These are phyloP conservation scores for Oreonectes daqikongensis DNA, from an alignment of 2,797 vertebrate species.

Conservation along the genomic window DNA sequence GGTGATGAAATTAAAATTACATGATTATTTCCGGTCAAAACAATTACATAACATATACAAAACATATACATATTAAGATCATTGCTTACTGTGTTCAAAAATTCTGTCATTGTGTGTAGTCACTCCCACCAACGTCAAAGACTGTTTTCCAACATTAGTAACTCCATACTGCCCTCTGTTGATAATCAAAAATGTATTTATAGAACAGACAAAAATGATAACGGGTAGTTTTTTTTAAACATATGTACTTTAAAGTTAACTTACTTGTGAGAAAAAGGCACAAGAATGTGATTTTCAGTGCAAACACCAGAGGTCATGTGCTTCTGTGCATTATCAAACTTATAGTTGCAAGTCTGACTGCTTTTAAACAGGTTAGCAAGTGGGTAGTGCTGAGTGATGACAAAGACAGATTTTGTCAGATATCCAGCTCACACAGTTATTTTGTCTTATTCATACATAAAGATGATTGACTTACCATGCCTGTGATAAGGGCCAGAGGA, in stretches of 20 bases:
- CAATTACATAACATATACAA: background rate
- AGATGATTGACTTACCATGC: slow-evolving; percentile 76
- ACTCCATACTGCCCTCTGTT: slow-evolving; percentile 82
- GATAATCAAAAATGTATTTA: no score
- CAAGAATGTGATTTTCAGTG: slow-evolving; percentile 87
- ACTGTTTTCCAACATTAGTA: slow-evolving; percentile 84
- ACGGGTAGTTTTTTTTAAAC: no score
- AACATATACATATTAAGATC: background rate
- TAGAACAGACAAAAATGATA: no score
- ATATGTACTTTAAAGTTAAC: slow-evolving; percentile 46
- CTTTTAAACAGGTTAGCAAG: slow-evolving; percentile 85
- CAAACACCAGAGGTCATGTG: slow-evolving; percentile 86
- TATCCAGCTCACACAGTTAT: background rate
- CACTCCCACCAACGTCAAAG: slow-evolving; percentile 80
- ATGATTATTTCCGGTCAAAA: background rate
- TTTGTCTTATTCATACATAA: background rate
- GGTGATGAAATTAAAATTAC: slow-evolving; percentile 33
- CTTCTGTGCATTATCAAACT: slow-evolving; percentile 83
- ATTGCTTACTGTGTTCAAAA: slow-evolving; percentile 81
- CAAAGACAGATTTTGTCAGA: slow-evolving; percentile 4
- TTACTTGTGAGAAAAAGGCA: slow-evolving; percentile 89
- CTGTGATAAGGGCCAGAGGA: slow-evolving; percentile 88
- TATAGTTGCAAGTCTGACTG: slow-evolving; percentile 89
- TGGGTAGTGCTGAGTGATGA: slow-evolving; percentile 75
- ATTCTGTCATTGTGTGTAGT: slow-evolving; percentile 83